Evolutionary conservation across 1,140 invertebrate species (phyloP).

Genomic region (Amyelois transitella): DNA sequence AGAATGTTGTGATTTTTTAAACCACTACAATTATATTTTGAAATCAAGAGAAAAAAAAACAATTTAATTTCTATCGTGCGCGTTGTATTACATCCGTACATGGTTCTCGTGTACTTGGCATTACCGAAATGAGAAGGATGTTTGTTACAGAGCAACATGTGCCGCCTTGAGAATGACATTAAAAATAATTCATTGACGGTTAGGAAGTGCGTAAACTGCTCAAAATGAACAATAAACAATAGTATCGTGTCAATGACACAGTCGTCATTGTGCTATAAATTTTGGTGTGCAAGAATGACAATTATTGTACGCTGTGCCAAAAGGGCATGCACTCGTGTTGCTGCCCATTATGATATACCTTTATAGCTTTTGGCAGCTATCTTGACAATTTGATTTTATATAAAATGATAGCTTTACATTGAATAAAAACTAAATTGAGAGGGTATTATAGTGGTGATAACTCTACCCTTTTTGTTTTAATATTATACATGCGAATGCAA

Average conservation of each 20-base stretch:
- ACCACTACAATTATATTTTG: no score
- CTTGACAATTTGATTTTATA: not conserved
- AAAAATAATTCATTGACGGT: slow-evolving; percentile 1
- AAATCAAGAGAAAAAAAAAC: no score
- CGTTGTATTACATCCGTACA: no score
- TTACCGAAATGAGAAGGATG: not conserved
- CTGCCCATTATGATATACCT: not conserved
- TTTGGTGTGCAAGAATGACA: slow-evolving; percentile 16
- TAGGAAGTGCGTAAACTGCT: slow-evolving; percentile 5
- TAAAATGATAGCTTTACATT: not conserved
- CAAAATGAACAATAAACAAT: slow-evolving; percentile 50
- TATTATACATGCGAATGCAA: no score
- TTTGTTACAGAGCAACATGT: not conserved
- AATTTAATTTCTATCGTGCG: no score
- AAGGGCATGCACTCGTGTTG: slow-evolving; percentile 1
- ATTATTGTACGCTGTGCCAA: slow-evolving; percentile 30
- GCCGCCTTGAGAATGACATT: not conserved
- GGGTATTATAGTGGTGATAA: not conserved
- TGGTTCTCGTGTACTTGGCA: not conserved
- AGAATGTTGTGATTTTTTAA: no score
- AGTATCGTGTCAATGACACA: slow-evolving; percentile 59
- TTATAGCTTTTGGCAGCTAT: not conserved
- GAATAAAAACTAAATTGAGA: not conserved
- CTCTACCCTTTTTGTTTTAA: not conserved
- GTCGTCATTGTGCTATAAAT: slow-evolving; percentile 29